Conservation (phyloP, 2,888 invertebrate genomes). For the Embidobia sp. region DNA sequence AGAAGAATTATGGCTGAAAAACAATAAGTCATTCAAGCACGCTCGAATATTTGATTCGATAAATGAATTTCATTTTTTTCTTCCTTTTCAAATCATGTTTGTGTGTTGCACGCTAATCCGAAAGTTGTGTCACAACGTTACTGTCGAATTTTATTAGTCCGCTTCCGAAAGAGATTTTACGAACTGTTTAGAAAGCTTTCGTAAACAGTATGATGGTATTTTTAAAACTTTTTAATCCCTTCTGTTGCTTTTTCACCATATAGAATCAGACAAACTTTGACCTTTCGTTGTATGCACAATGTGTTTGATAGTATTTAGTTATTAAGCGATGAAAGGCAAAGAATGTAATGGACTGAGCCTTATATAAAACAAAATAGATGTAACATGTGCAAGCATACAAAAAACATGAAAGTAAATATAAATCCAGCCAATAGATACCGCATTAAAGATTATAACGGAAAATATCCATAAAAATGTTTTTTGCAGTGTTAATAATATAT, state of each 20-base stretch:
- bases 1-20: conserved; percentile 11
- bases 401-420: too few species aligned
- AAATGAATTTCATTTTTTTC: too few species aligned
- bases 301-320: too few species aligned
- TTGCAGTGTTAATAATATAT: too few species aligned
- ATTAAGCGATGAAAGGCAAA: neutral
- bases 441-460: too few species aligned
- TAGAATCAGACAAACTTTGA: conserved; percentile 10
- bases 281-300: conserved; percentile 3
- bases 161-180: conserved; percentile 15
- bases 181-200: conserved; percentile 17
- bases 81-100: conserved; percentile 1
- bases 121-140: conserved; percentile 1
- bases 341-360: neutral
- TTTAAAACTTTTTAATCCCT: conserved; percentile 28
- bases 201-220: conserved; percentile 12
- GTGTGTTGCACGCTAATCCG: conserved; percentile 3
- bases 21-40: conserved; percentile 17
- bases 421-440: too few species aligned
- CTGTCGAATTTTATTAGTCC: conserved; percentile 9
- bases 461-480: too few species aligned
- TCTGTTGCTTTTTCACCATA: neutral
- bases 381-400: too few species aligned
- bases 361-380: too few species aligned
- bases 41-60: conserved; percentile 9